Percentiles rank a stretch among this genome's conserved stretches.
Conservation (phyloP, 2,113 vertebrate genomes). For the Cyanoderma ruficeps region DNA sequence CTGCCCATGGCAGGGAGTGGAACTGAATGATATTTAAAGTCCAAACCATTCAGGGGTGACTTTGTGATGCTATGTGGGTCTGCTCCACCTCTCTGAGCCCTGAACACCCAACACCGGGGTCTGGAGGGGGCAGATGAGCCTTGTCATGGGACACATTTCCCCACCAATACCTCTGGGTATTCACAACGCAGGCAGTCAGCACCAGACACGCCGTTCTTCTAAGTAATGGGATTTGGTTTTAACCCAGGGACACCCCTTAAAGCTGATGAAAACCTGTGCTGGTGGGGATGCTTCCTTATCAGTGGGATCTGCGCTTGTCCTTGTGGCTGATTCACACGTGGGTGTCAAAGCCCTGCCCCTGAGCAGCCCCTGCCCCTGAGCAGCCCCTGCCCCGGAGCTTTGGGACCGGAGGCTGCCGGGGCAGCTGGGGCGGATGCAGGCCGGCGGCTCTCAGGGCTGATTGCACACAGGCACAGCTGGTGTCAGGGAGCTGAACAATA, state of each 20-base stretch:
- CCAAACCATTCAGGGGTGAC: background rate
- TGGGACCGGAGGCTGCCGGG: slow-evolving; percentile 3
- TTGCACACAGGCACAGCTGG: slow-evolving; percentile 67
- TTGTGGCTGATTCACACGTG: accelerated
- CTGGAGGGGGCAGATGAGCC: background rate
- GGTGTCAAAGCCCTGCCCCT: accelerated
- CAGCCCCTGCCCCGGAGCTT: background rate
- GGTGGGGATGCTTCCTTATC: background rate
- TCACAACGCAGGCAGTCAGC: accelerated
- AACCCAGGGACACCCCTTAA: background rate
- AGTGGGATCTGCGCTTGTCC: background rate
- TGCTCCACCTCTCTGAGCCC: background rate
- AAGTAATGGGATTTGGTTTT: background rate
- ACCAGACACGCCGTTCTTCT: background rate
- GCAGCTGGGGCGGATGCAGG: slow-evolving; percentile 70
- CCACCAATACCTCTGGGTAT: background rate
- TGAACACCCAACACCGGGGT: accelerated
- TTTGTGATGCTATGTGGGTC: background rate
- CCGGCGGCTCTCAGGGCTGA: slow-evolving; percentile 48
- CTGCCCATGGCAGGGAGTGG: background rate
- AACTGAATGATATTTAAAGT: background rate
- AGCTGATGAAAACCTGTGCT: background rate
- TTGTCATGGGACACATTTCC: too few relatives aligned
- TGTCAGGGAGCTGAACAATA: slow-evolving; percentile 67
- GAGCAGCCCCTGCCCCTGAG: background rate